A percentile compares a stretch with the other conserved stretches of the same genome.
These are phyloP conservation scores for Seriola dumerili DNA, from an alignment of 2,113 vertebrate genomes.

Conservation along the genomic window DNA sequence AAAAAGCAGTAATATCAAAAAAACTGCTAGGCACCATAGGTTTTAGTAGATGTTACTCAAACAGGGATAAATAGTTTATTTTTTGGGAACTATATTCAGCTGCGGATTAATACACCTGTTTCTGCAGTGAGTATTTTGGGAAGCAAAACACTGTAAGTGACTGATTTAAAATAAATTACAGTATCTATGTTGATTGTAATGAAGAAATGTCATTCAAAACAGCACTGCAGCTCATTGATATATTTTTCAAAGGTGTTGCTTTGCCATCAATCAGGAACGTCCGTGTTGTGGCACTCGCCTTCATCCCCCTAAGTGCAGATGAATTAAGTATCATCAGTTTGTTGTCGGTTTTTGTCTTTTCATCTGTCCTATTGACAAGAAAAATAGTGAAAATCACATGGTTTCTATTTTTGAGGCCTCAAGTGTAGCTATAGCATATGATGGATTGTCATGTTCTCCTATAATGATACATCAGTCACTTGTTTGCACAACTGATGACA, in stretches of 20 bases:
- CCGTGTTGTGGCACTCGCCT: no score
- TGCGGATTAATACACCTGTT: background rate
- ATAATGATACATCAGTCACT: background rate
- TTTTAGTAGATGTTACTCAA: background rate
- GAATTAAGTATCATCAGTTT: background rate
- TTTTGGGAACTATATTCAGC: background rate
- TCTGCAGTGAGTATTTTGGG: background rate
- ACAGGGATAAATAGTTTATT: background rate
- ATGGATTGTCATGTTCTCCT: constrained; percentile 1
- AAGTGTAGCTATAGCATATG: background rate
- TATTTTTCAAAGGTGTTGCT: background rate
- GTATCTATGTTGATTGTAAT: background rate
- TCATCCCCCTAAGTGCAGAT: no score
- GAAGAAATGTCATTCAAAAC: background rate
- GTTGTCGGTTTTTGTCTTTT: background rate
- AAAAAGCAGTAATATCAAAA: no score
- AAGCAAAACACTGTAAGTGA: no score
- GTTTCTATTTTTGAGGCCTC: background rate
- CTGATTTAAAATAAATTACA: background rate
- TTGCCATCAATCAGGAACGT: no score
- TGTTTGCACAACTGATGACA: background rate
- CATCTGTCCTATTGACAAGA: background rate
- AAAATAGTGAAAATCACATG: background rate
- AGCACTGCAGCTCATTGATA: background rate
- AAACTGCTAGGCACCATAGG: no score